phyloP scores from a whole-genome alignment of 2,113 vertebrate genomes.

The Amblyornis subalaris region DNA sequence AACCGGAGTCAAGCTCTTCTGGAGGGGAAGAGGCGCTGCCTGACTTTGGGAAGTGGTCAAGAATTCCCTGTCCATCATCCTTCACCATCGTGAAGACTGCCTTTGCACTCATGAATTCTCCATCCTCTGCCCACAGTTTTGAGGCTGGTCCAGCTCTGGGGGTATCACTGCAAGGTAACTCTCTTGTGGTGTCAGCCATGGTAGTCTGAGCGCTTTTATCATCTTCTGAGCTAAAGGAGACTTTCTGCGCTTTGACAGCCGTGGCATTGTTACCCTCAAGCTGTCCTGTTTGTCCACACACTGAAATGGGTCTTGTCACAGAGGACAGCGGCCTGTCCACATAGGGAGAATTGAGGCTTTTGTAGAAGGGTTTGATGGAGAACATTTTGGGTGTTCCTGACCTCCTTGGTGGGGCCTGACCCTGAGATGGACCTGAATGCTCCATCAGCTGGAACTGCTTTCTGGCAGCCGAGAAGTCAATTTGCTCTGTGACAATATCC shows the following conservation, averaged over 20 bases:
- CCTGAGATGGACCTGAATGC: slow-evolving; percentile 60
- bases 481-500: slow-evolving; percentile 89
- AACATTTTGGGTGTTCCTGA: slow-evolving; percentile 83
- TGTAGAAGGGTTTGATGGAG: slow-evolving; percentile 89
- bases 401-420: slow-evolving; percentile 64
- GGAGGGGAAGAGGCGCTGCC: slow-evolving; percentile 72
- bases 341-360: slow-evolving; percentile 65
- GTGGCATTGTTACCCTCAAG: slow-evolving; percentile 30
- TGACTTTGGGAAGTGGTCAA: slow-evolving; percentile 74
- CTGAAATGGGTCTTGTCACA: slow-evolving; percentile 32
- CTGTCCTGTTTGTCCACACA: not conserved
- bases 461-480: slow-evolving; percentile 89
- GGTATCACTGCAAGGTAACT: slow-evolving; percentile 48
- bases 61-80: slow-evolving; percentile 82
- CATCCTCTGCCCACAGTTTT: slow-evolving; percentile 82
- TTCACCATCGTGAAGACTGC: slow-evolving; percentile 87
- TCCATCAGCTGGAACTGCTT: slow-evolving; percentile 91
- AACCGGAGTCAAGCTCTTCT: slow-evolving; percentile 91
- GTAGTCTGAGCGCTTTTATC: not conserved
- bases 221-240: slow-evolving; percentile 51
- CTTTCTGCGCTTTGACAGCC: slow-evolving; percentile 65
- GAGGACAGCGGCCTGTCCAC: slow-evolving; percentile 60
- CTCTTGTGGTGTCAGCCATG: slow-evolving; percentile 14
- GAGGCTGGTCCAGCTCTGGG: slow-evolving; percentile 64
- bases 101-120: slow-evolving; percentile 86